Evolutionary conservation across 2,888 invertebrate species (phyloP).

Genomic region (Ormia ochracea): DNA sequence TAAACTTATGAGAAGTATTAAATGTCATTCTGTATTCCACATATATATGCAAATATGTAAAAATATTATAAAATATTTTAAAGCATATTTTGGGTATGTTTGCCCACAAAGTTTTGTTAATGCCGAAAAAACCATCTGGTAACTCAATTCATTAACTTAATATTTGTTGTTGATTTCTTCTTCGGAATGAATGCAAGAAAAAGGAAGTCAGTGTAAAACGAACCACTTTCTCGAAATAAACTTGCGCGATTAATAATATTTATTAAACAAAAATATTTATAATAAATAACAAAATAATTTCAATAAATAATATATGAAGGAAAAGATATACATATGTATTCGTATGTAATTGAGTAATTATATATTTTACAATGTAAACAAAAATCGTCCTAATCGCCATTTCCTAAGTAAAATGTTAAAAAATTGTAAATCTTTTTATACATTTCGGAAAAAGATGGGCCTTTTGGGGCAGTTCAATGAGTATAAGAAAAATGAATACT

Average conservation of each 20-base stretch:
- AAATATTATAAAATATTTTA: too few relatives aligned
- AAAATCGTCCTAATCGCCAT: too few relatives aligned
- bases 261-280: background rate
- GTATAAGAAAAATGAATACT: too few relatives aligned
- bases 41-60: too few relatives aligned
- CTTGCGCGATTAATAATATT: slow-evolving; percentile 67
- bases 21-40: too few relatives aligned
- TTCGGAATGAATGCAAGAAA: slow-evolving; percentile 38
- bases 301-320: background rate
- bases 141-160: background rate
- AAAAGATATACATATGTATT: background rate
- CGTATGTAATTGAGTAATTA: too few relatives aligned
- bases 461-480: too few relatives aligned
- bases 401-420: too few relatives aligned
- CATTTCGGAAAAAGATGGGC: too few relatives aligned
- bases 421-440: too few relatives aligned
- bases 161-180: background rate
- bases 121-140: background rate
- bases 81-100: background rate
- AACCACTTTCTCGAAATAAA: slow-evolving; percentile 75
- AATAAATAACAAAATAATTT: background rate
- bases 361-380: too few relatives aligned
- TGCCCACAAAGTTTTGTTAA: background rate
- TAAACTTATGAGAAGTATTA: too few relatives aligned
- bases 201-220: slow-evolving; percentile 73